A percentile compares a stretch with the other conserved stretches of the same genome.
Evolutionary conservation across 1,140 invertebrate genomes (phyloP).

Genomic region (Whitmania pigra): DNA sequence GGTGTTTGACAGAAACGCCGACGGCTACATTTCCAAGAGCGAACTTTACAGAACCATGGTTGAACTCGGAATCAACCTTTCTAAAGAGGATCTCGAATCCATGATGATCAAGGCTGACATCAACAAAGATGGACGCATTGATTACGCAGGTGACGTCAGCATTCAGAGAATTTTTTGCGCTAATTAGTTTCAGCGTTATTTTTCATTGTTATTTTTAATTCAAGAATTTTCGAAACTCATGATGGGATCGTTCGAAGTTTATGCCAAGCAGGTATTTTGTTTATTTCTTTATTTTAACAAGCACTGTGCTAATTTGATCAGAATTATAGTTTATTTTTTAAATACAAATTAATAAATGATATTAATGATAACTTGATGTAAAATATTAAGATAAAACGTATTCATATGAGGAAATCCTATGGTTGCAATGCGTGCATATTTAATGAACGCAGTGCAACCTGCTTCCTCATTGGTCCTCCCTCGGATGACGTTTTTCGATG

Average conservation of each 20-base stretch:
- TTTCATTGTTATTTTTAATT: not conserved
- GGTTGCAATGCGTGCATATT: too few species aligned
- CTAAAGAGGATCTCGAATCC: slow-evolving; percentile 17
- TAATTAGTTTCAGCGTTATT: too few species aligned
- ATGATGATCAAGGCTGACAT: slow-evolving; percentile 24
- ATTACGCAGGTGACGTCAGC: slow-evolving; percentile 22
- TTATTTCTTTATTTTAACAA: too few species aligned
- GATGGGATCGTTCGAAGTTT: slow-evolving; percentile 5
- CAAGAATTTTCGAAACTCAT: slow-evolving; percentile 19
- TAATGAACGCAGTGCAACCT: too few species aligned
- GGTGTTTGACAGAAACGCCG: slow-evolving; percentile 22
- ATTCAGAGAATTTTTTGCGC: not conserved
- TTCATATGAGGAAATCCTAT: too few species aligned
- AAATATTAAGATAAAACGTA: too few species aligned
- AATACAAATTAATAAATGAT: too few species aligned
- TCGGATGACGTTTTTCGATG: too few species aligned
- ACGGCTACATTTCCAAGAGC: slow-evolving; percentile 21
- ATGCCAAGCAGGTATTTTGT: slow-evolving; percentile 12
- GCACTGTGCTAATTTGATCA: too few species aligned
- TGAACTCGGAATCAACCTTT: slow-evolving; percentile 21
- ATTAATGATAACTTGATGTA: too few species aligned
- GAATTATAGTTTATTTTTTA: too few species aligned
- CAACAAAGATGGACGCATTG: slow-evolving; percentile 24
- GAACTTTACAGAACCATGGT: slow-evolving; percentile 21
- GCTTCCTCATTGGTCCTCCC: too few species aligned